Percentiles rank a stretch among this genome's conserved stretches.
Evolutionary conservation across 1,140 invertebrate species (phyloP).

Genomic region (Dreissena polymorpha): DNA sequence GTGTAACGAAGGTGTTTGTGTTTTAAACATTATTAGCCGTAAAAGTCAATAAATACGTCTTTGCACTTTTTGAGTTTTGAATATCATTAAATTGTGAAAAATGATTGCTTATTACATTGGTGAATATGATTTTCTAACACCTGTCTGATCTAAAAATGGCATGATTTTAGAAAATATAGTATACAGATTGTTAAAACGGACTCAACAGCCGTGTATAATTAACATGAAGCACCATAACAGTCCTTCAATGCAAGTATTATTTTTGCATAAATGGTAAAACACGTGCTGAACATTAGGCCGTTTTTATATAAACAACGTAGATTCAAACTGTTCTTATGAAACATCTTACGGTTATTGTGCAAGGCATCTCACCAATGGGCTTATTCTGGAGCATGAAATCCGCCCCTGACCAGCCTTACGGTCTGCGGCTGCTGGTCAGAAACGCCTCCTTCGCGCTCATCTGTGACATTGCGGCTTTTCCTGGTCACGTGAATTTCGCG

Average conservation of each 20-base stretch:
- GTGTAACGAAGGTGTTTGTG: not conserved
- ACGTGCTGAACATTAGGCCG: too few species aligned
- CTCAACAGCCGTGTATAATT: too few species aligned
- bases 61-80: not conserved
- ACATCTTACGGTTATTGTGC: too few species aligned
- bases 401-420: constrained; percentile 15
- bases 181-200: too few species aligned
- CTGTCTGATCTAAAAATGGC: not conserved
- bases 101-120: not conserved
- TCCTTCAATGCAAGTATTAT: too few species aligned
- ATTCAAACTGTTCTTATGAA: too few species aligned
- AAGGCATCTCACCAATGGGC: constrained; percentile 47
- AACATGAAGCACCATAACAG: too few species aligned
- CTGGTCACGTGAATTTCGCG: constrained; percentile 31
- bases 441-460: constrained; percentile 13
- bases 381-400: constrained; percentile 48
- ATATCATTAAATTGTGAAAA: not conserved
- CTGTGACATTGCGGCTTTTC: constrained; percentile 15
- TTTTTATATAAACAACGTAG: too few species aligned
- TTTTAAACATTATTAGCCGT: not conserved
- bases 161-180: too few species aligned
- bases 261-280: too few species aligned
- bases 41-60: not conserved
- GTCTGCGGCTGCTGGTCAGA: constrained; percentile 28
- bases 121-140: not conserved